A percentile compares a stretch with the other conserved stretches of the same genome.
Conservation (phyloP, 2,113 vertebrate species). For the Sisor rabdophorus region DNA sequence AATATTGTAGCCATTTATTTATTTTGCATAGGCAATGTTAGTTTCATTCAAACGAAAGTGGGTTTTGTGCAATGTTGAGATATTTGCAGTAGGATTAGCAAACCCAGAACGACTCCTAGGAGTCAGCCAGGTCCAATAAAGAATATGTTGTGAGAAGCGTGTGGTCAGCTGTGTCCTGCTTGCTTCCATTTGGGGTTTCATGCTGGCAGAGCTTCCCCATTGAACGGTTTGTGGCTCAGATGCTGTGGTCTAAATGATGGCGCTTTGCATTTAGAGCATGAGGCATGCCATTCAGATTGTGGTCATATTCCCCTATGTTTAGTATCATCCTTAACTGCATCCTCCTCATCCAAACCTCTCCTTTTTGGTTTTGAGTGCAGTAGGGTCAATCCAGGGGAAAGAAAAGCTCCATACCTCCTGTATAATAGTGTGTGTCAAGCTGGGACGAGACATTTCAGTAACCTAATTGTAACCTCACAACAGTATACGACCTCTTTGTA, state of each 20-base stretch:
- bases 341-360: slow-evolving; percentile 41
- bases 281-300: slow-evolving; percentile 47
- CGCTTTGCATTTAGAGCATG: slow-evolving; percentile 48
- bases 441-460: background rate
- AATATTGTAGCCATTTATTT: background rate
- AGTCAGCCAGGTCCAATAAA: slow-evolving; percentile 28
- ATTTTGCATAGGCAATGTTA: background rate
- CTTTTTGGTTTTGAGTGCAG: slow-evolving; percentile 43
- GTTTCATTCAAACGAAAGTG: slow-evolving; percentile 16
- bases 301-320: slow-evolving; percentile 48
- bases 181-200: slow-evolving; percentile 49
- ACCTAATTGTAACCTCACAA: background rate
- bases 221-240: slow-evolving; percentile 43
- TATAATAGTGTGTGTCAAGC: slow-evolving; percentile 20
- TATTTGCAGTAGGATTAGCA: slow-evolving; percentile 42
- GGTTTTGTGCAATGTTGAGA: slow-evolving; percentile 27
- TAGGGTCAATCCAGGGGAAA: slow-evolving; percentile 34
- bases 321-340: slow-evolving; percentile 46
- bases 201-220: slow-evolving; percentile 36
- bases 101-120: slow-evolving; percentile 39
- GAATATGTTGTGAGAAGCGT: slow-evolving; percentile 40
- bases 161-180: slow-evolving; percentile 41
- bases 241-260: slow-evolving; percentile 47
- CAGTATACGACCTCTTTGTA: background rate
- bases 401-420: background rate